phyloP scores from a whole-genome alignment of 2,888 invertebrate species.

The Spisula solida region DNA sequence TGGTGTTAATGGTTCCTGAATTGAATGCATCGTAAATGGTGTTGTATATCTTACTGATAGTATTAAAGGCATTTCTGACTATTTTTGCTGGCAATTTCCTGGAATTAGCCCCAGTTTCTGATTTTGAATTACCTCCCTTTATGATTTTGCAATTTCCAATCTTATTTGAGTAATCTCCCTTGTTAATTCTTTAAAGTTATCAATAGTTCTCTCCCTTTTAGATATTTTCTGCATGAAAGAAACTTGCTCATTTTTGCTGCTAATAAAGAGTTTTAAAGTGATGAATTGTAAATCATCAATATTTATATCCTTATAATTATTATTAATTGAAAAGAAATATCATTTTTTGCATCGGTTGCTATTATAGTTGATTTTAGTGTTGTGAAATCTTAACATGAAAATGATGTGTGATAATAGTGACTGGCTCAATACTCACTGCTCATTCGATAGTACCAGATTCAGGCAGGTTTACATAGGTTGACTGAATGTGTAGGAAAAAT shows the following conservation, averaged over 20 bases:
- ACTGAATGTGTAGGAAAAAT: neutral
- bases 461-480: too few relatives aligned
- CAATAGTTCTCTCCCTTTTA: neutral
- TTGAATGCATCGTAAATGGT: neutral
- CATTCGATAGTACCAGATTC: too few relatives aligned
- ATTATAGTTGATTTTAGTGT: too few relatives aligned
- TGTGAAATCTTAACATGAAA: too few relatives aligned
- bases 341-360: too few relatives aligned
- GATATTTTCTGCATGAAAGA: neutral
- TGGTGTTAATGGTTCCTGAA: neutral
- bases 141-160: neutral
- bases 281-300: too few relatives aligned
- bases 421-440: too few relatives aligned
- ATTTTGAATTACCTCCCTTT: slow-evolving; percentile 24
- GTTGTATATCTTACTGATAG: neutral
- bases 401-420: too few relatives aligned
- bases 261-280: too few relatives aligned
- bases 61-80: neutral
- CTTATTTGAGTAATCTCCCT: neutral
- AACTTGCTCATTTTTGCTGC: neutral
- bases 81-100: neutral
- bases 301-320: too few relatives aligned
- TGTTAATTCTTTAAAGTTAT: neutral
- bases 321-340: too few relatives aligned
- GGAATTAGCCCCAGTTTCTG: neutral